Percentiles rank a stretch among this genome's conserved stretches.
These are phyloP conservation scores for Hemibagrus guttatus DNA, from an alignment of 2,797 vertebrate species.

Conservation along the genomic window DNA sequence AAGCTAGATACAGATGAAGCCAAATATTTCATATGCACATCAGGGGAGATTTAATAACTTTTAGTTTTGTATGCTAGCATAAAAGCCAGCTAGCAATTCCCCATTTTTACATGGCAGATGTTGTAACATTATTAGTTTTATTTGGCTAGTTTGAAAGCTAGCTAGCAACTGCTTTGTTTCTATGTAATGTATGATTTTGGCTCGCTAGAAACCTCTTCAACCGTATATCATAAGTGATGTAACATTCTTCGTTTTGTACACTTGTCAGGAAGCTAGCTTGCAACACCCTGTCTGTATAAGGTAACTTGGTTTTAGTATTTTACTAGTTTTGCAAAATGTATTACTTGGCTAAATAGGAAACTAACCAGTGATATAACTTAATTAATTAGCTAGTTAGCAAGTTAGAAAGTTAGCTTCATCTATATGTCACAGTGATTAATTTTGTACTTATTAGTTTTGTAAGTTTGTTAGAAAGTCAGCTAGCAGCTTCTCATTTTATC, in stretches of 20 bases:
- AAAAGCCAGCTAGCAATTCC: too few relatives aligned
- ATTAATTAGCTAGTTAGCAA: background rate
- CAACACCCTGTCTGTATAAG: background rate
- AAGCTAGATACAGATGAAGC: too few relatives aligned
- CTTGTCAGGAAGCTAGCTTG: background rate
- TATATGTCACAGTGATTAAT: background rate
- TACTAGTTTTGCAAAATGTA: background rate
- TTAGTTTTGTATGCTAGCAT: too few relatives aligned
- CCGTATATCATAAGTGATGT: background rate
- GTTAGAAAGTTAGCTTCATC: background rate
- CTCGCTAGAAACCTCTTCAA: background rate
- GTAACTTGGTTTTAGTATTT: background rate
- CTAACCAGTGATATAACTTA: background rate
- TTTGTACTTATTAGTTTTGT: background rate
- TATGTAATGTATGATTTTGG: background rate
- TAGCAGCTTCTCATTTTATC: background rate
- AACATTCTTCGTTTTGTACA: background rate
- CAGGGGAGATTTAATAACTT: too few relatives aligned
- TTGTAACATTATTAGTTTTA: too few relatives aligned
- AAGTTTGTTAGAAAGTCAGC: background rate
- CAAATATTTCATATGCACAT: too few relatives aligned
- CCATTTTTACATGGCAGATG: too few relatives aligned
- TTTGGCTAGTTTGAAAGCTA: background rate
- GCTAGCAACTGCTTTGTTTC: background rate
- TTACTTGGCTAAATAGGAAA: background rate